Base-by-base conservation (phyloP, 2,113 vertebrate species). In the Solea solea region DNA sequence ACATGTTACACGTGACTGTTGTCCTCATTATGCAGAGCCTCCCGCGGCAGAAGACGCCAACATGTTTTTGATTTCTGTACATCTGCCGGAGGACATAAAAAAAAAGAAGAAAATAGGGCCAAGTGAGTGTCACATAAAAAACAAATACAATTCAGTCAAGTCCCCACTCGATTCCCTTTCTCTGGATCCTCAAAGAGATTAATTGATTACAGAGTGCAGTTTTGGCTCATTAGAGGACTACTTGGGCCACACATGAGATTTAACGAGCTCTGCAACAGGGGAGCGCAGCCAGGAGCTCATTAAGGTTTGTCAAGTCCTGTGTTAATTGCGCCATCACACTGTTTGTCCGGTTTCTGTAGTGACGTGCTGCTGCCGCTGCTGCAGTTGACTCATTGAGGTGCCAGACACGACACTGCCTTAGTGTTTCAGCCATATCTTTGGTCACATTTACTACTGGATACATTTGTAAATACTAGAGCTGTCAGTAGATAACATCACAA, bases 111-210 rank as follows among this genome's bases (percentile, higher is more conserved):
- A 25, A 45, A 58, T 3, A 27, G 55, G 11, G 2, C 8, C 52
- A 64, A 72, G n/a, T n/a, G 2, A 54, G 21, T 0, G 9, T 64
- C 41, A 11, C 9, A 59, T 55, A 4, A 69, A 66, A 50, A 50
- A 62, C 5, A 44, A 52, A 56, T 40, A 44, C 39, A 44, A n/a
- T 39, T 9, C 53, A 1, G 1, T 55, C 25, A 28, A 40, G 28
- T 51, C 12, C n/a, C 40, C 44, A 3, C 11, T 45, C 11, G 9
- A 45, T 45, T 10, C 8, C 27, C 53, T 59, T 28, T 44, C 42
- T 61, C 55, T 48, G n/a, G 68, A 13, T 40, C 12, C 56, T 88
- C 83, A 88, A 83, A 84, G 56, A 83, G 80, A 90, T 85, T 72
- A 78, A 88, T 83, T 86, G 85, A 84, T 85, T 78, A 58, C 76